A percentile compares a stretch with the other conserved stretches of the same genome.
phyloP scores from a whole-genome alignment of 2,888 invertebrate genomes.

The Caenorhabditis uteleia region DNA sequence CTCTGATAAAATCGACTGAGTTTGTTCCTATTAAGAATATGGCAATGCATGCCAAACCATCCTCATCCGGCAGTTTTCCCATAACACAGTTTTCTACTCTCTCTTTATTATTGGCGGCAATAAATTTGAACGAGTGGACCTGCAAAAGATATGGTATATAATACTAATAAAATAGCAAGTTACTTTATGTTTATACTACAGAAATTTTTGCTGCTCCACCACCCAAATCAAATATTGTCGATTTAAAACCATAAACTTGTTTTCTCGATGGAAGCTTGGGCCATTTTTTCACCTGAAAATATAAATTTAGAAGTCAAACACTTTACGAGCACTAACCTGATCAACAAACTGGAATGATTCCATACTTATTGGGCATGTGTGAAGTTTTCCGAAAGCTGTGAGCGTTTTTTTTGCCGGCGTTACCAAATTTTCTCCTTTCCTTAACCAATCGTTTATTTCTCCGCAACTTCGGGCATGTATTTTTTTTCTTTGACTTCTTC shows the following conservation, averaged over 20 bases:
- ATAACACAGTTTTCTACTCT: constrained; percentile 88
- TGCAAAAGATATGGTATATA: no score
- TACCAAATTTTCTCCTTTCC: no score
- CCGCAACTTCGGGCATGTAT: no score
- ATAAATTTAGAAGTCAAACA: no score
- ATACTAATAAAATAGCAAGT: no score
- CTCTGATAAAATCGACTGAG: constrained; percentile 82
- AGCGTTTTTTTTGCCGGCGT: no score
- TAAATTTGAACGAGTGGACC: constrained; percentile 91
- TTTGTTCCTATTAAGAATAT: constrained; percentile 97
- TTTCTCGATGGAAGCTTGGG: constrained; percentile 84
- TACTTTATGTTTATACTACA: constrained; percentile 64
- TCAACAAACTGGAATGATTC: no score
- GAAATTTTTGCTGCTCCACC: constrained; percentile 90
- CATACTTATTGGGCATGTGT: no score
- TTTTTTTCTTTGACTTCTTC: no score
- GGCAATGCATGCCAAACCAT: constrained; percentile 80
- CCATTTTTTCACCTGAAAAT: constrained; percentile 83
- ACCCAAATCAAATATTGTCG: constrained; percentile 88
- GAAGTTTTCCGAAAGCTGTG: no score
- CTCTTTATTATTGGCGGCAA: constrained; percentile 79
- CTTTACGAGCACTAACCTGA: no score
- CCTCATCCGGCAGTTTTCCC: constrained; percentile 74
- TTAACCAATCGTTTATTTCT: no score
- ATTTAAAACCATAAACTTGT: constrained; percentile 75